Percentiles rank a stretch among this genome's conserved stretches.
Evolutionary conservation across 2,797 vertebrate genomes (phyloP).

Genomic region (Hypotaenidia philippensis): DNA sequence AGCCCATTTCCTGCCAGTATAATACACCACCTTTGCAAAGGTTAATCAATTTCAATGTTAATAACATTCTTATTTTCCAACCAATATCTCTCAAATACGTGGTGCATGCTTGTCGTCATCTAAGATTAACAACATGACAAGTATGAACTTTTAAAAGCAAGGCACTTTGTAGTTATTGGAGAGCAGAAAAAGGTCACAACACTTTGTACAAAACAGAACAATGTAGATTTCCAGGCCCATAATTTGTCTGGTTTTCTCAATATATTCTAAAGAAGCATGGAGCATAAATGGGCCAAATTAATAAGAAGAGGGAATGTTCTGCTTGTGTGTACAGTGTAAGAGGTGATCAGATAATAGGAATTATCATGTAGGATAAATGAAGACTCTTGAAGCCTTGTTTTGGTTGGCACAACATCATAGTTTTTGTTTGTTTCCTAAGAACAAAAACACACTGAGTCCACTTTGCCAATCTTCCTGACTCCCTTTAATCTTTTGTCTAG

Average conservation of each 20-base stretch:
- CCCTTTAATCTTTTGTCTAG: neutral
- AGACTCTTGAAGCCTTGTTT: neutral
- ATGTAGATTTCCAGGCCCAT: neutral
- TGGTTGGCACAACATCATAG: neutral
- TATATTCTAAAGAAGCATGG: neutral
- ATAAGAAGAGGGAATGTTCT: neutral
- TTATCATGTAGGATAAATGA: neutral
- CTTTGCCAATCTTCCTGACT: neutral
- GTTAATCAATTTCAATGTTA: conserved; percentile 64
- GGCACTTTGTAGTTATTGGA: conserved; percentile 47
- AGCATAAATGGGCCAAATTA: neutral
- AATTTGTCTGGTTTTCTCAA: neutral
- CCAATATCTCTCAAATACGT: conserved; percentile 34
- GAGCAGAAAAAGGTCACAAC: conserved; percentile 43
- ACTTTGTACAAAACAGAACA: conserved; percentile 28
- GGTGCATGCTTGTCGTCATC: neutral
- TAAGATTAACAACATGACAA: conserved; percentile 50
- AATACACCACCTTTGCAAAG: conserved; percentile 35
- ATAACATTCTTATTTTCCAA: conserved; percentile 48
- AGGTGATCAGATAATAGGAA: neutral
- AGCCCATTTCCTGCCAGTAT: neutral
- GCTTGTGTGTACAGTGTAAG: neutral
- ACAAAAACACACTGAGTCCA: neutral
- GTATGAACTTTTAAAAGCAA: conserved; percentile 67
- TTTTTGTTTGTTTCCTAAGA: neutral